Conservation (phyloP, 2,797 vertebrate species). For the Sus cebifrons region DNA sequence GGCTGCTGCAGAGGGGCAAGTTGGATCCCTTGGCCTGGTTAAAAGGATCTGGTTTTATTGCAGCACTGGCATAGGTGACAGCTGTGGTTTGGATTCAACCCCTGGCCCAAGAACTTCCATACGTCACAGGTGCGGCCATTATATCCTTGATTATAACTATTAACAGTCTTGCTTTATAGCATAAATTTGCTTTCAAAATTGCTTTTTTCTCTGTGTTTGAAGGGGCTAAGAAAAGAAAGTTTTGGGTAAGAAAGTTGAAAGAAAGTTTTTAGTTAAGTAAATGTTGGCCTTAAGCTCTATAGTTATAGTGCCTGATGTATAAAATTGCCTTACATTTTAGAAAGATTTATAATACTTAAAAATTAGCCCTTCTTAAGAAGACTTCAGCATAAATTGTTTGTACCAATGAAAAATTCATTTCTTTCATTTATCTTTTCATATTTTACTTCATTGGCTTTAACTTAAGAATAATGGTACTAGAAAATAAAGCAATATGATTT, state of each 20-base stretch:
- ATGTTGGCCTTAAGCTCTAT: neutral
- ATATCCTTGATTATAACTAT: neutral
- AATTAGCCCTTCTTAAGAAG: neutral
- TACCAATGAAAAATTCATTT: neutral
- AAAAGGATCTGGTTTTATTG: too few relatives aligned
- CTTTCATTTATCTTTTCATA: neutral
- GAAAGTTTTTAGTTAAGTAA: neutral
- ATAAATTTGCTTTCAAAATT: slow-evolving; percentile 46
- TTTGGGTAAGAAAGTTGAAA: neutral
- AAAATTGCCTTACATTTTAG: slow-evolving; percentile 24
- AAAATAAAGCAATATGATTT: slow-evolving; percentile 1
- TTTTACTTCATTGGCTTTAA: slow-evolving; percentile 5
- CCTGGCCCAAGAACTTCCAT: too few relatives aligned
- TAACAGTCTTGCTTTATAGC: neutral
- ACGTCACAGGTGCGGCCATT: too few relatives aligned
- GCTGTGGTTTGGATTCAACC: too few relatives aligned
- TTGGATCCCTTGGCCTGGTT: too few relatives aligned
- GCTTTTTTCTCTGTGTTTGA: neutral
- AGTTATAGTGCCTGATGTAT: neutral
- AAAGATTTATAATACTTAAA: neutral
- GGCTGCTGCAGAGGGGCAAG: too few relatives aligned
- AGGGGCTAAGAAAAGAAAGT: neutral
- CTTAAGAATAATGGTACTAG: neutral
- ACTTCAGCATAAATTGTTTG: neutral
- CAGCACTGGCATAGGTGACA: too few relatives aligned